Conservation (phyloP, 1,140 invertebrate species). For the Trichonephila inaurata region DNA sequence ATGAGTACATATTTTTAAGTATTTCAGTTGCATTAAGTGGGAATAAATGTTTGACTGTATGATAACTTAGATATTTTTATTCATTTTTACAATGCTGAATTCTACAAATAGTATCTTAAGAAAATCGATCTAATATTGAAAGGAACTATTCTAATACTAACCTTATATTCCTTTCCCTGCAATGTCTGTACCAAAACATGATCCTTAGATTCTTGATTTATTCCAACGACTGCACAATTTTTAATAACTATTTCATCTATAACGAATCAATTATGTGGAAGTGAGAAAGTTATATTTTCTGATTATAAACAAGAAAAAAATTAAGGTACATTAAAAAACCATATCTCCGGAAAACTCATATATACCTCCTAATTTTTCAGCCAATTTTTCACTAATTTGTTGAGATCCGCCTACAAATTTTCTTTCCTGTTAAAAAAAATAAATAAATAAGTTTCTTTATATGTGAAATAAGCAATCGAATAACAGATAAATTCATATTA, state of each 20-base stretch:
- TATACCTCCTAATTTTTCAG: conserved; percentile 79
- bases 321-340: neutral
- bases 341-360: neutral
- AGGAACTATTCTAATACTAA: neutral
- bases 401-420: conserved; percentile 81
- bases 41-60: too few species aligned
- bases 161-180: conserved; percentile 76
- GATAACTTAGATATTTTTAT: too few species aligned
- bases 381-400: conserved; percentile 80
- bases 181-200: conserved; percentile 77
- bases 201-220: conserved; percentile 66
- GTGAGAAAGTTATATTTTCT: neutral
- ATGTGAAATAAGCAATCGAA: neutral
- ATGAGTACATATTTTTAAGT: too few species aligned
- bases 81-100: too few species aligned
- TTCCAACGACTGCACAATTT: conserved; percentile 65
- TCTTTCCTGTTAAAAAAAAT: conserved; percentile 78
- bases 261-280: neutral
- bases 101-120: too few species aligned
- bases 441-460: neutral
- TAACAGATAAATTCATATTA: neutral
- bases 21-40: too few species aligned
- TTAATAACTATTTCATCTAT: conserved; percentile 17
- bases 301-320: neutral
- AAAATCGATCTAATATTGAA: neutral